A percentile compares a stretch with the other conserved stretches of the same genome.
Conservation (phyloP, 2,888 invertebrate species). For the Apamea crenata region DNA sequence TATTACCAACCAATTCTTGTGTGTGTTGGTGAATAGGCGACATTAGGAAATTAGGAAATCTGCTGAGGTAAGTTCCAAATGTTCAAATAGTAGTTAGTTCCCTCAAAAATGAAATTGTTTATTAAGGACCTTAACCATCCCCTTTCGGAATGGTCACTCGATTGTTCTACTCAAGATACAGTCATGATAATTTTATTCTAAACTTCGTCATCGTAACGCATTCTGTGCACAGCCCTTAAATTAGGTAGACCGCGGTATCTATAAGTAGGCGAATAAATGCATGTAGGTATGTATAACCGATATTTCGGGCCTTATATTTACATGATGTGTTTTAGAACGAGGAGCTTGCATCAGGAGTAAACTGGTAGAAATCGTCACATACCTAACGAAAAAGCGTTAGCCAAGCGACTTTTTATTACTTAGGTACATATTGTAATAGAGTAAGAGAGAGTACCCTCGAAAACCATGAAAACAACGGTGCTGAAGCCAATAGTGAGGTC, state of each 20-base stretch:
- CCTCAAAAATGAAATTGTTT: neutral
- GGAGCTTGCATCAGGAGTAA: neutral
- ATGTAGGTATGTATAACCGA: neutral
- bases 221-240: neutral
- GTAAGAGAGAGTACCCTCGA: too few relatives aligned
- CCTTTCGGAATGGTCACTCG: neutral
- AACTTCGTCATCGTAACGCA: neutral
- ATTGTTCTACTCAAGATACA: neutral
- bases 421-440: too few relatives aligned
- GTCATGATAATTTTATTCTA: neutral
- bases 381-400: too few relatives aligned
- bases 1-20: neutral
- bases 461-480: too few relatives aligned
- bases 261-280: neutral
- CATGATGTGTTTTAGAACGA: neutral
- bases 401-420: too few relatives aligned
- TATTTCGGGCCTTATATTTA: neutral
- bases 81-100: neutral
- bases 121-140: neutral
- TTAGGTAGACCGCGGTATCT: neutral
- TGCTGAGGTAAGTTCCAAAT: conserved; percentile 3
- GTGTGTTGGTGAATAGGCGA: neutral
- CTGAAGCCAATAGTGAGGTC: too few relatives aligned
- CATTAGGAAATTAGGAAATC: neutral
- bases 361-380: too few relatives aligned